A percentile compares a stretch with the other conserved stretches of the same genome.
phyloP scores from a whole-genome alignment of 2,888 invertebrate species.

The Dascillus cervinus region DNA sequence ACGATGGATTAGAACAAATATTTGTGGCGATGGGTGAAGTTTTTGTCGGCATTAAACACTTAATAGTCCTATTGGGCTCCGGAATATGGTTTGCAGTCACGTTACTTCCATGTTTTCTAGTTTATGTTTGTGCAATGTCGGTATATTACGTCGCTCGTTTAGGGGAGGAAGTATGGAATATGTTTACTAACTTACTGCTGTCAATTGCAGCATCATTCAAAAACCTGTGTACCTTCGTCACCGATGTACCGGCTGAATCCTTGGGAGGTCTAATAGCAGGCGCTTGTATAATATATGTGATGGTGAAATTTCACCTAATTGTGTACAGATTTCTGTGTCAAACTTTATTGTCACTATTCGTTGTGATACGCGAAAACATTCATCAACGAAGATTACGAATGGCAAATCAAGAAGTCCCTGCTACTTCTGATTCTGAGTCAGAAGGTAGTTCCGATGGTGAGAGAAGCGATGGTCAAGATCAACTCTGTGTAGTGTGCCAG shows the following conservation, averaged over 20 bases:
- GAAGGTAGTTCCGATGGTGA: slow-evolving; percentile 1
- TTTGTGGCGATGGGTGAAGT: slow-evolving; percentile 15
- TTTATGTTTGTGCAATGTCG: slow-evolving; percentile 17
- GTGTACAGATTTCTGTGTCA: slow-evolving; percentile 21
- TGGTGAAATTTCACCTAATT: slow-evolving; percentile 27
- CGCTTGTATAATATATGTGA: slow-evolving; percentile 25
- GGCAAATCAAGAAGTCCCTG: not conserved
- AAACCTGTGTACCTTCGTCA: slow-evolving; percentile 25
- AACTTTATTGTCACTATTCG: slow-evolving; percentile 4
- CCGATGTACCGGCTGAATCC: slow-evolving; percentile 33
- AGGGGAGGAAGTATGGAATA: slow-evolving; percentile 11
- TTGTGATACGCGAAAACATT: slow-evolving; percentile 1
- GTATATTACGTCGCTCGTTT: slow-evolving; percentile 16
- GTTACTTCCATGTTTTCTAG: slow-evolving; percentile 24
- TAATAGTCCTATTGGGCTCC: slow-evolving; percentile 28
- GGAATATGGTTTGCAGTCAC: slow-evolving; percentile 32
- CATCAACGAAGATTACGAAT: slow-evolving; percentile 4
- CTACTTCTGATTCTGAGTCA: slow-evolving; percentile 3
- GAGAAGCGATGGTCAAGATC: slow-evolving; percentile 28
- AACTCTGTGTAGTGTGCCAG: slow-evolving; percentile 49
- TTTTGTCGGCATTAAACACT: slow-evolving; percentile 22
- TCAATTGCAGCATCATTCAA: too few species aligned
- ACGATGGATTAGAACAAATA: too few species aligned
- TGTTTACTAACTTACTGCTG: too few species aligned
- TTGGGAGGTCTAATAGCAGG: slow-evolving; percentile 26